A percentile compares a stretch with the other conserved stretches of the same genome.
Evolutionary conservation across 1,140 invertebrate genomes (phyloP).

Genomic region (Araneus ventricosus): DNA sequence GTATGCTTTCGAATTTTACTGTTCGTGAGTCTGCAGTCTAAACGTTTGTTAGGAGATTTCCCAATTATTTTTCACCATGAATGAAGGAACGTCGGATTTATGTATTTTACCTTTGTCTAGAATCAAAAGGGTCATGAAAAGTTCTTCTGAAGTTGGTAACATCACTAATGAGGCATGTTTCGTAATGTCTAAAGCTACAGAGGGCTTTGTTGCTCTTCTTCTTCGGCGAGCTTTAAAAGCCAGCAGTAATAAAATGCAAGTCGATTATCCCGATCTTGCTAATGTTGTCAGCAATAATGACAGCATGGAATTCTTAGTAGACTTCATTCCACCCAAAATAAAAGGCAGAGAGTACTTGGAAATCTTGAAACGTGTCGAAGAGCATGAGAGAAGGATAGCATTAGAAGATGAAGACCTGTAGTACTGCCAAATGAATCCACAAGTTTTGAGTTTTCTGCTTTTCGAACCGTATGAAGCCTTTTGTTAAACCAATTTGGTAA

Average conservation of each 20-base stretch:
- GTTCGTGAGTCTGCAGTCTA: no score
- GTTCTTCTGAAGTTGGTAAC: slow-evolving; percentile 72
- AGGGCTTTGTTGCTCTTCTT: slow-evolving; percentile 75
- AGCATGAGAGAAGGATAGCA: neutral
- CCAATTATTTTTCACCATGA: neutral
- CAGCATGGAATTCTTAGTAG: slow-evolving; percentile 71
- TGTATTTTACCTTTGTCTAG: slow-evolving; percentile 67
- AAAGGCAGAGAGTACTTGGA: slow-evolving; percentile 71
- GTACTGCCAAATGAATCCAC: neutral
- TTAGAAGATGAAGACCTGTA: slow-evolving; percentile 9
- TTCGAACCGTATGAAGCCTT: neutral
- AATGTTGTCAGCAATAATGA: slow-evolving; percentile 58
- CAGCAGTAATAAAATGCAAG: slow-evolving; percentile 38
- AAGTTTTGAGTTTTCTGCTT: neutral
- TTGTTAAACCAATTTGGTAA: no score
- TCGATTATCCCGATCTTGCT: slow-evolving; percentile 74
- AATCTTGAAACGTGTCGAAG: slow-evolving; percentile 68
- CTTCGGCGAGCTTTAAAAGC: slow-evolving; percentile 64
- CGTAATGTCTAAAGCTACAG: slow-evolving; percentile 75
- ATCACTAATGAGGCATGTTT: slow-evolving; percentile 75
- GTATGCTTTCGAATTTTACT: no score
- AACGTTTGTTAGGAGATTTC: no score
- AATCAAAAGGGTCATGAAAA: slow-evolving; percentile 76
- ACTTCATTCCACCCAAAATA: slow-evolving; percentile 75
- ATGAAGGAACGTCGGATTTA: slow-evolving; percentile 19